Evolutionary conservation across 2,888 invertebrate species (phyloP).

Genomic region (Polietes domitor): DNA sequence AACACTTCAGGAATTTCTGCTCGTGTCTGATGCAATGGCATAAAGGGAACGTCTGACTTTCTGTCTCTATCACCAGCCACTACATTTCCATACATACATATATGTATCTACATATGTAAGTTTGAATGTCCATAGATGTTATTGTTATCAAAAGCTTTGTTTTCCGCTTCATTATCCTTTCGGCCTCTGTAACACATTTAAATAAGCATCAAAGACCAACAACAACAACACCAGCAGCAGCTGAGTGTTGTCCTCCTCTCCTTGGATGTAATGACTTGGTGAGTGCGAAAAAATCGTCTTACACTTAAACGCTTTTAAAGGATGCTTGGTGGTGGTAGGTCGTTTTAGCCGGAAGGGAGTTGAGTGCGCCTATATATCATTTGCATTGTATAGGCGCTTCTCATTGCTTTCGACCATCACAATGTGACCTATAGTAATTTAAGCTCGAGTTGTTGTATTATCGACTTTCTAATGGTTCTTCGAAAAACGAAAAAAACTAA

Average conservation of each 20-base stretch:
- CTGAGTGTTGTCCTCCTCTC: background rate
- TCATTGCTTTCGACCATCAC: slow-evolving; percentile 24
- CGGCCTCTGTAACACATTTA: slow-evolving; percentile 25
- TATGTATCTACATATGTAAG: no score
- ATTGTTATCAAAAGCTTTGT: slow-evolving; percentile 22
- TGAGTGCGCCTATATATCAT: background rate
- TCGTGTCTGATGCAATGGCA: background rate
- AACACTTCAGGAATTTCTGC: no score
- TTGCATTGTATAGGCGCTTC: slow-evolving; percentile 4
- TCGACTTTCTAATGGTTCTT: slow-evolving; percentile 2
- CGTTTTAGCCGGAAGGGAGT: background rate
- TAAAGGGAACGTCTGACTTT: slow-evolving; percentile 13
- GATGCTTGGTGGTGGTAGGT: background rate
- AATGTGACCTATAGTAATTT: slow-evolving; percentile 9
- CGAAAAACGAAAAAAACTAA: background rate
- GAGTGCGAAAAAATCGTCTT: background rate
- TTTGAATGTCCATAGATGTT: no score
- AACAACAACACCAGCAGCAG: background rate
- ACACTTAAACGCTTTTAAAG: slow-evolving; percentile 2
- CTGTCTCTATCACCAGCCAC: no score
- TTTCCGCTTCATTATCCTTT: background rate
- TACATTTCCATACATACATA: no score
- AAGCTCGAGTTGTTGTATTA: background rate
- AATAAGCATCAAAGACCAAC: slow-evolving; percentile 18
- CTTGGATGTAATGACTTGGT: background rate